A percentile compares a stretch with the other conserved stretches of the same genome.
Conservation (phyloP, 1,140 invertebrate genomes). For the Eufriesea mexicana region DNA sequence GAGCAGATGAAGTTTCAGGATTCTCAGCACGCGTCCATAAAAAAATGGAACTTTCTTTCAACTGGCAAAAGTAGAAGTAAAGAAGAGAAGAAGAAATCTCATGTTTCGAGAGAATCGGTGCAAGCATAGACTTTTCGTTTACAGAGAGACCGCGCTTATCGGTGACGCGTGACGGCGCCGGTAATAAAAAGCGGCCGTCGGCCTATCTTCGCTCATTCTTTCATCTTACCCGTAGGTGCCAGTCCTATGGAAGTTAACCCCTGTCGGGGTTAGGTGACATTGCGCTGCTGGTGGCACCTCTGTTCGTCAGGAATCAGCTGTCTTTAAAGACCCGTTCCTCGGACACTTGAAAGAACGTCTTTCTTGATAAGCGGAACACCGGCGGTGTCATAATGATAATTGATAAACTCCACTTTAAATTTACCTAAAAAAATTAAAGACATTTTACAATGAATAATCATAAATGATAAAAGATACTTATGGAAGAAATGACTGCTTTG, state of each 20-base stretch:
- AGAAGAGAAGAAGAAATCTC: constrained; percentile 4
- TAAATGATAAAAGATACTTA: fast-evolving
- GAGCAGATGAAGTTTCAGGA: not conserved
- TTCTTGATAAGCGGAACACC: constrained; percentile 21
- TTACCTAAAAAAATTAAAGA: not conserved
- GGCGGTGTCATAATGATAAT: not conserved
- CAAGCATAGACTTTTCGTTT: constrained; percentile 20
- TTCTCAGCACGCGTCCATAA: not conserved
- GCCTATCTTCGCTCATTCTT: constrained; percentile 69
- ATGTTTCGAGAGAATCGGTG: constrained; percentile 10
- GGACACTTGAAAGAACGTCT: not conserved
- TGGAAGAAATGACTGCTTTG: not conserved
- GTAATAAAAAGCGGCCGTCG: constrained; percentile 69
- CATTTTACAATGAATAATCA: not conserved
- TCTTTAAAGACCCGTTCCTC: not conserved
- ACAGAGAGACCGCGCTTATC: constrained; percentile 60
- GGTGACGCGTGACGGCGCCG: constrained; percentile 73
- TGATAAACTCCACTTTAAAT: not conserved
- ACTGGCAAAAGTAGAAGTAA: not conserved
- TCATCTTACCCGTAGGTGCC: constrained; percentile 72
- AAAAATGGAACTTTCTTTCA: constrained; percentile 17
- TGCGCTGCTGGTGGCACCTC: constrained; percentile 20
- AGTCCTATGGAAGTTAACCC: constrained; percentile 59
- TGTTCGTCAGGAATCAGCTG: constrained; percentile 24
- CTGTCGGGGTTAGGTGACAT: constrained; percentile 51